Conservation (phyloP, 2,888 invertebrate species). For the Netelia inedita region DNA sequence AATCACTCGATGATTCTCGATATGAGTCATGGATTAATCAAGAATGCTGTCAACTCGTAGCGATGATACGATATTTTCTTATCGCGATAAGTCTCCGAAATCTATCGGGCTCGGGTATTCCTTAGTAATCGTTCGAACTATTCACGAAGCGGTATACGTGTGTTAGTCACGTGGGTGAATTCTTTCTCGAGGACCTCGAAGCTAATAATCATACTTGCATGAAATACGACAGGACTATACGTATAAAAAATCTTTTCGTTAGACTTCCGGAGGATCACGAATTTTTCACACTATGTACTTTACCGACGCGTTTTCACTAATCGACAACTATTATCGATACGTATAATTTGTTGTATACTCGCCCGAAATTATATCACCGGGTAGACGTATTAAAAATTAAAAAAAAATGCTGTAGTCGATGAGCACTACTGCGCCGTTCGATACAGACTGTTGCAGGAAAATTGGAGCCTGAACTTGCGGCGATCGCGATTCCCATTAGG, state of each 20-base stretch:
- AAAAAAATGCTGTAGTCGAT: no score
- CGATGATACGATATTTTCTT: constrained; percentile 50
- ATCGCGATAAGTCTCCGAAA: constrained; percentile 63
- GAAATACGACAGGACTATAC: background rate
- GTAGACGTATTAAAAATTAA: no score
- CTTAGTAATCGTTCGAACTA: background rate
- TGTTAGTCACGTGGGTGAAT: background rate
- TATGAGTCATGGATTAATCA: constrained; percentile 35
- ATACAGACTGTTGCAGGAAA: background rate
- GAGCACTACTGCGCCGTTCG: background rate
- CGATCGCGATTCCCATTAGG: background rate
- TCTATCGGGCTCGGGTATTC: constrained; percentile 27
- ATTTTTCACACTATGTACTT: no score
- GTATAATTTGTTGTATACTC: no score
- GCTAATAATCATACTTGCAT: background rate
- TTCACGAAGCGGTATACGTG: background rate
- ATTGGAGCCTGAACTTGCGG: no score
- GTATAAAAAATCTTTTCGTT: background rate
- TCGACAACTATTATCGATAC: no score
- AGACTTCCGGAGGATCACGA: background rate
- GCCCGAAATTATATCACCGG: no score
- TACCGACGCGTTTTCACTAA: no score
- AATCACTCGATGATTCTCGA: constrained; percentile 27
- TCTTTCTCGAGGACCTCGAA: no score
- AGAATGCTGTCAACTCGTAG: constrained; percentile 18